phyloP scores from a whole-genome alignment of 2,888 invertebrate genomes.

The Microctonus brassicae region DNA sequence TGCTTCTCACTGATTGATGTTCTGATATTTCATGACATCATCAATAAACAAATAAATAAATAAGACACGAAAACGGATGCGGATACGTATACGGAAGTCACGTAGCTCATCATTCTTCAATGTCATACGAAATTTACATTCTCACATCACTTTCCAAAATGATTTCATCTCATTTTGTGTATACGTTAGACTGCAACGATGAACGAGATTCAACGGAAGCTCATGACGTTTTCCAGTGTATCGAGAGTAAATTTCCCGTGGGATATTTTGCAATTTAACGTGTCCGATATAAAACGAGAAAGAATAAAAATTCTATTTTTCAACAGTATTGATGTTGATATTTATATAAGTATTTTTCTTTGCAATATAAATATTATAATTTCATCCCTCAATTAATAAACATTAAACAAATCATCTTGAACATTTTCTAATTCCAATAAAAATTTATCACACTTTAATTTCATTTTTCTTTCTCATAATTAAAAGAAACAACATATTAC shows the following conservation, averaged over 20 bases:
- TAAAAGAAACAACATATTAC: no score
- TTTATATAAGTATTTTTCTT: no score
- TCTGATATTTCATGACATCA: background rate
- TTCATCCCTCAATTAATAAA: no score
- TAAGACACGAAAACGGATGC: background rate
- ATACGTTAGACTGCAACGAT: background rate
- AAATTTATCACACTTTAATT: no score
- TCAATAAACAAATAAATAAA: no score
- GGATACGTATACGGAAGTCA: background rate
- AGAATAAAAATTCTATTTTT: conserved; percentile 7
- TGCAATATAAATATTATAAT: no score
- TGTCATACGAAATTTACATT: background rate
- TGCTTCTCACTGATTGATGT: no score
- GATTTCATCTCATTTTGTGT: background rate
- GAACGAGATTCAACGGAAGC: conserved; percentile 17
- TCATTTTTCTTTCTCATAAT: no score
- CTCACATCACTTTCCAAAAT: background rate
- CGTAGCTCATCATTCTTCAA: background rate
- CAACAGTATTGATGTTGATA: background rate
- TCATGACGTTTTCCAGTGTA: conserved; percentile 1
- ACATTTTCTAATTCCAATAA: no score
- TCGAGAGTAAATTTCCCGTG: conserved; percentile 55
- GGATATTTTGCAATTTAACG: conserved; percentile 59
- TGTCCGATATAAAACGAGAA: conserved; percentile 41
- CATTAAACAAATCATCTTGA: no score